These are phyloP conservation scores for human (Homo sapiens) DNA, from an alignment of 2,113 vertebrate genomes.

Conservation along the genomic window DNA sequence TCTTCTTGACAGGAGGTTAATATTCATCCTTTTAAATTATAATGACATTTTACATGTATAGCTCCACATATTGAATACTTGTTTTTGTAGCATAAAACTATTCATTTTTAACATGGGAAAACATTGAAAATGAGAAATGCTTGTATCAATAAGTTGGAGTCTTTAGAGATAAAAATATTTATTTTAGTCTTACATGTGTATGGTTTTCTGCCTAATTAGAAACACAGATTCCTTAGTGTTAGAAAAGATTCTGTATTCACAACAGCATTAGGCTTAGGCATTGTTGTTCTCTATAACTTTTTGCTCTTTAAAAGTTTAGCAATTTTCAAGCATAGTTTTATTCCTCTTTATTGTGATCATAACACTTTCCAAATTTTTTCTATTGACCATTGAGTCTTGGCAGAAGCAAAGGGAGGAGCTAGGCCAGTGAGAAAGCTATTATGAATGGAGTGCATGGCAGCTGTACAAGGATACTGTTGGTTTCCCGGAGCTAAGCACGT, in stretches of 20 bases:
- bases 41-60: neutral
- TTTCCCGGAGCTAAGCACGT: conserved; percentile 70
- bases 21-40: neutral
- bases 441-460: conserved; percentile 46
- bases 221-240: neutral
- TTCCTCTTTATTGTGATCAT: conserved; percentile 42
- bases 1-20: neutral
- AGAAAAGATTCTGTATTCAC: conserved; percentile 15
- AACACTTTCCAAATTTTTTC: neutral
- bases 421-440: conserved; percentile 6
- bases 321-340: conserved; percentile 31
- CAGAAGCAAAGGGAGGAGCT: conserved; percentile 34
- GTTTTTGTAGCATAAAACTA: neutral
- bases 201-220: conserved; percentile 36
- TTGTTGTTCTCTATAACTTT: conserved; percentile 18
- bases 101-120: conserved; percentile 2
- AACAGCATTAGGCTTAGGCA: neutral
- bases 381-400: conserved; percentile 51
- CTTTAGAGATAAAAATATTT: neutral
- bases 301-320: conserved; percentile 16
- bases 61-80: neutral
- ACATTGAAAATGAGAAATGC: neutral
- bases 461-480: conserved; percentile 27
- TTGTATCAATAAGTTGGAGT: neutral
- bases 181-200: neutral